phyloP scores from a whole-genome alignment of 1,140 invertebrate species.

The Drosophila insularis region DNA sequence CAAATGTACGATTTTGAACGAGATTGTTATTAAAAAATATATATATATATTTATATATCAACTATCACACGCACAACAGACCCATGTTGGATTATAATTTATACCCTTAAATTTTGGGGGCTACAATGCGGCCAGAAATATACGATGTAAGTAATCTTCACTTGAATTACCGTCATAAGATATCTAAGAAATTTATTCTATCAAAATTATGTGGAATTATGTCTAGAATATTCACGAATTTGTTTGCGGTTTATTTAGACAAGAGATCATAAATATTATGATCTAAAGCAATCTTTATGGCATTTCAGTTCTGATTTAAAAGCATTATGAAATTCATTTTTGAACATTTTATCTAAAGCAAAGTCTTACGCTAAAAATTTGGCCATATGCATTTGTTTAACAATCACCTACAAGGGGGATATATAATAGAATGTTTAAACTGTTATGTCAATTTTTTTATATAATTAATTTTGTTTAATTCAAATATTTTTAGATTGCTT shows the following conservation, averaged over 20 bases:
- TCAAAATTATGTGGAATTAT: constrained; percentile 2
- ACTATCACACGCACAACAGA: constrained; percentile 56
- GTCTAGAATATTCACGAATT: not conserved
- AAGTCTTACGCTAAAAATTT: not conserved
- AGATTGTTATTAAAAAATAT: constrained; percentile 17
- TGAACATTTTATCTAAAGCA: not conserved
- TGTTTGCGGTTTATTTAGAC: not conserved
- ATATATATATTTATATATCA: not conserved
- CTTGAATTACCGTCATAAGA: not conserved
- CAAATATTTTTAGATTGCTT: too few relatives aligned
- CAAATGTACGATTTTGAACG: constrained; percentile 47
- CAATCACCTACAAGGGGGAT: too few relatives aligned
- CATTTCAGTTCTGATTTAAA: not conserved
- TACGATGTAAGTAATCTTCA: constrained; percentile 70
- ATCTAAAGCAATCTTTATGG: not conserved
- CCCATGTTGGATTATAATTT: constrained; percentile 81
- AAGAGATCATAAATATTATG: not conserved
- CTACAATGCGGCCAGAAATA: constrained; percentile 82
- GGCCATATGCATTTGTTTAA: too few relatives aligned
- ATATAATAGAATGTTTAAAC: too few relatives aligned
- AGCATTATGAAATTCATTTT: not conserved
- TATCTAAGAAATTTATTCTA: not conserved
- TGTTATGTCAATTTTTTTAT: too few relatives aligned
- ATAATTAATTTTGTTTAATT: too few relatives aligned
- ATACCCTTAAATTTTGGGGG: constrained; percentile 81